Conservation (phyloP, 1,140 invertebrate genomes). For the Camponotus vicinus region DNA sequence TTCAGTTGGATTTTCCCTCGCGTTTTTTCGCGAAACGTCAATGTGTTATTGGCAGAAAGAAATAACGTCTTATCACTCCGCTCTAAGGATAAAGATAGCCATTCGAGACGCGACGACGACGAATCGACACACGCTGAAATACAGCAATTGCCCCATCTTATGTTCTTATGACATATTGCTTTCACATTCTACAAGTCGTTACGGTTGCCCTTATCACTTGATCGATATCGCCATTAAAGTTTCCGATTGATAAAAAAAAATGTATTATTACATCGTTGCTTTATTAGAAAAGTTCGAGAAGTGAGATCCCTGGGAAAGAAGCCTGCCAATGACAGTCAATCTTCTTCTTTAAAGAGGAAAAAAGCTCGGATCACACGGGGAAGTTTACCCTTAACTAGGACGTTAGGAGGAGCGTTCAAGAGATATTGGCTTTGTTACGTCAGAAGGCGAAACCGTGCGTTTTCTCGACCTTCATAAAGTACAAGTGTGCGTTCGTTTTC, state of each 20-base stretch:
- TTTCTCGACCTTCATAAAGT: conserved; percentile 41
- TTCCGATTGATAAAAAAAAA: conserved; percentile 28
- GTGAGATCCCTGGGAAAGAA: neutral
- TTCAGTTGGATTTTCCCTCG: neutral
- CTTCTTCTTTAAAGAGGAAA: conserved; percentile 40
- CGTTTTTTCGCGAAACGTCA: neutral
- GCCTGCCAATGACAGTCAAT: conserved; percentile 8
- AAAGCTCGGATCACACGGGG: conserved; percentile 54
- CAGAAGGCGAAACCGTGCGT: conserved; percentile 37
- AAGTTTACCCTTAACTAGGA: conserved; percentile 33
- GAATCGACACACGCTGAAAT: too few relatives aligned
- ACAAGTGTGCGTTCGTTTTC: conserved; percentile 37
- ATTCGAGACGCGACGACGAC: neutral
- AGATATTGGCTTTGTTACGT: conserved; percentile 74
- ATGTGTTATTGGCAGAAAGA: neutral
- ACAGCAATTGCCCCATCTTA: too few relatives aligned
- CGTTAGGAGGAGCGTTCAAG: conserved; percentile 45
- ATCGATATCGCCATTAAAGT: neutral
- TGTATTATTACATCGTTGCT: conserved; percentile 1
- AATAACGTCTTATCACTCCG: conserved; percentile 12
- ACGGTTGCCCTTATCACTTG: neutral
- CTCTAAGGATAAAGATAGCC: neutral
- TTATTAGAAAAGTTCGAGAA: conserved; percentile 32
- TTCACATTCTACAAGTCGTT: neutral
- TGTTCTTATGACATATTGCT: too few relatives aligned